Conservation (phyloP, 2,888 invertebrate species). For the Oligia strigilis region DNA sequence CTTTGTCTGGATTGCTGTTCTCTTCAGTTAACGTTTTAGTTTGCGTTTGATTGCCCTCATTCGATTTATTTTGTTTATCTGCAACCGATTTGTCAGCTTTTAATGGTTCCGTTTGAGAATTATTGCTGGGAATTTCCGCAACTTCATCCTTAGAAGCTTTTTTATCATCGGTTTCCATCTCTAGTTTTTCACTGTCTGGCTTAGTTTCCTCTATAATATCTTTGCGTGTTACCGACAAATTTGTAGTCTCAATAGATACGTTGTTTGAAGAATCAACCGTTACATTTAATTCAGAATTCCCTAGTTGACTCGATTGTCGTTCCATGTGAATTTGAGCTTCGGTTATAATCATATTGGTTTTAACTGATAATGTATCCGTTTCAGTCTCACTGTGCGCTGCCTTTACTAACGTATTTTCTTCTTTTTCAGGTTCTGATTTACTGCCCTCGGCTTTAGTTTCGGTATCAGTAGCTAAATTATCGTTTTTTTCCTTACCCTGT, state of each 20-base stretch:
- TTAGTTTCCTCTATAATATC: conserved; percentile 75
- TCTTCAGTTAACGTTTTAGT: conserved; percentile 36
- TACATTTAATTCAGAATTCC: conserved; percentile 86
- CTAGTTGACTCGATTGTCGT: conserved; percentile 83
- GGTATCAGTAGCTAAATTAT: conserved; percentile 61
- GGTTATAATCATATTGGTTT: conserved; percentile 88
- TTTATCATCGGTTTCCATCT: conserved; percentile 53
- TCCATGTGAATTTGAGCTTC: conserved; percentile 90
- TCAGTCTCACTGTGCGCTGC: conserved; percentile 85
- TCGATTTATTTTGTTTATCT: conserved; percentile 31
- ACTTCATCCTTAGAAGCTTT: conserved; percentile 42
- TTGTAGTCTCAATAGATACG: conserved; percentile 85
- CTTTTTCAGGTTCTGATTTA: conserved; percentile 76
- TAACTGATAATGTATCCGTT: conserved; percentile 86
- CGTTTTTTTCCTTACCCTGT: conserved; percentile 71
- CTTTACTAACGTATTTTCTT: conserved; percentile 75
- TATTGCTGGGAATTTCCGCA: conserved; percentile 42
- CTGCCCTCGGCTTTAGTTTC: conserved; percentile 66
- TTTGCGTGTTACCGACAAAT: conserved; percentile 82
- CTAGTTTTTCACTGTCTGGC: conserved; percentile 63
- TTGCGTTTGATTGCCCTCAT: conserved; percentile 35
- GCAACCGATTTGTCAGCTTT: conserved; percentile 9
- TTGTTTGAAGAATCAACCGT: conserved; percentile 86
- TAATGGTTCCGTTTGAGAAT: conserved; percentile 41
- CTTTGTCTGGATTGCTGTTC: conserved; percentile 22